Base-by-base conservation (phyloP, 2,888 invertebrate species). In the Hermaeophaga mercurialis region DNA sequence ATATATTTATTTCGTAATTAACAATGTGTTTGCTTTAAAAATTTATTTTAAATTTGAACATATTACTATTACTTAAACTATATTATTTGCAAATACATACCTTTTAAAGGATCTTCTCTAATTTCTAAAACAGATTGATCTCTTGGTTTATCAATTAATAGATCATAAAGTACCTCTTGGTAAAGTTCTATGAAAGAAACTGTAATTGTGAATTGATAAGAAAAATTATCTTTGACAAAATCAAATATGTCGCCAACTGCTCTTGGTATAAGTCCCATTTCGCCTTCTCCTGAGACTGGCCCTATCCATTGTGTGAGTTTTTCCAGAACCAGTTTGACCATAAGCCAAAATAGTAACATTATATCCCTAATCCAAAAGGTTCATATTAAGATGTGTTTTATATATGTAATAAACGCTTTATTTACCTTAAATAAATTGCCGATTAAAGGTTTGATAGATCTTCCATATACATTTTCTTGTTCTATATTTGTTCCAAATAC, bases 281-380 rank as follows among this genome's bases (percentile, higher is more conserved):
- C 80, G 45, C 86, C 85, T 22, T 82, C 81, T 0, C 85, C 85
- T n/a, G 15, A 81, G 80, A 63, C 89, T 89, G 43, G 86, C 83
- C 0, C 93, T 93, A 0, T 95, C 96, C 96, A 96, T 96, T 0
- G 94, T 91, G 74, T 88, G 87, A 0, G 96, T 96, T 77, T 96
- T 96, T 0, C 96, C 95, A 33, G 94, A 94, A 1, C 94, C 96
- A 0, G 96, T 96, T 78, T 96, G 96, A 0, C 96, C 96, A 77
- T 96, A 96, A 0, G 96, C 96, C 48, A 96, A 75, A 53, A 96
- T 91, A 2, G 96, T 96, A 0, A 94, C 90, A 82, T 96, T 96
- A 72, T 91, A 96, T 0, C 94, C 68, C 68, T 67, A 34, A n/a
- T n/a, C n/a, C n/a, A n/a, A n/a, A n/a, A n/a, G n/a, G n/a, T n/a